Evolutionary conservation across 2,113 vertebrate species (phyloP).

Genomic region (Paracanthobrama guichenoti): DNA sequence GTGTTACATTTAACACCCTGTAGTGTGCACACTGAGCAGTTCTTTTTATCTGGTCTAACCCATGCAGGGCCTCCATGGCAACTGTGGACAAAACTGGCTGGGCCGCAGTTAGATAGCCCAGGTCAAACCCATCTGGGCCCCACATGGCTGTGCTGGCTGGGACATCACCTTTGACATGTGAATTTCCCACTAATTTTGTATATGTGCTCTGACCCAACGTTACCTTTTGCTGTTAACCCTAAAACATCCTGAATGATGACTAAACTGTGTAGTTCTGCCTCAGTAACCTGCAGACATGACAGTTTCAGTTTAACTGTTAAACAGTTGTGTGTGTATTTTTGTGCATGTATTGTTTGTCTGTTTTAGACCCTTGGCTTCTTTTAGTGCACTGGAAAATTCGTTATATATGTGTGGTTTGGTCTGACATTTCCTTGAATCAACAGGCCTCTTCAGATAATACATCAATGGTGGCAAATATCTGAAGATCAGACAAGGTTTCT

Average conservation of each 20-base stretch:
- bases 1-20: too few relatives aligned
- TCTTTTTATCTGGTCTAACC: too few relatives aligned
- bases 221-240: slow-evolving; percentile 48
- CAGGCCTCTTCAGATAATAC: slow-evolving; percentile 10
- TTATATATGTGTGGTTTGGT: slow-evolving; percentile 43
- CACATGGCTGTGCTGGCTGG: too few relatives aligned
- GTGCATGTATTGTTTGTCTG: slow-evolving; percentile 4
- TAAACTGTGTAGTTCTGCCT: slow-evolving; percentile 43
- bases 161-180: too few relatives aligned
- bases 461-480: slow-evolving; percentile 41
- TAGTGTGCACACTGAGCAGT: too few relatives aligned
- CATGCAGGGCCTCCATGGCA: too few relatives aligned
- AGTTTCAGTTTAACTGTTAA: slow-evolving; percentile 56
- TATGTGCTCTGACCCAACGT: background rate
- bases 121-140: too few relatives aligned
- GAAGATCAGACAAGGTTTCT: slow-evolving; percentile 25
- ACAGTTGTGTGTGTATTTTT: background rate
- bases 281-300: slow-evolving; percentile 41
- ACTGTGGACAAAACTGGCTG: too few relatives aligned
- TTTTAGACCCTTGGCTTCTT: slow-evolving; percentile 16
- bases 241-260: slow-evolving; percentile 39
- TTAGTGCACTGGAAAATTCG: slow-evolving; percentile 37
- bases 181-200: background rate
- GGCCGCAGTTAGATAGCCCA: too few relatives aligned
- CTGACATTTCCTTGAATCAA: slow-evolving; percentile 48